These are phyloP conservation scores for Conops quadrifasciatus DNA, from an alignment of 2,888 invertebrate genomes.

Conservation along the genomic window DNA sequence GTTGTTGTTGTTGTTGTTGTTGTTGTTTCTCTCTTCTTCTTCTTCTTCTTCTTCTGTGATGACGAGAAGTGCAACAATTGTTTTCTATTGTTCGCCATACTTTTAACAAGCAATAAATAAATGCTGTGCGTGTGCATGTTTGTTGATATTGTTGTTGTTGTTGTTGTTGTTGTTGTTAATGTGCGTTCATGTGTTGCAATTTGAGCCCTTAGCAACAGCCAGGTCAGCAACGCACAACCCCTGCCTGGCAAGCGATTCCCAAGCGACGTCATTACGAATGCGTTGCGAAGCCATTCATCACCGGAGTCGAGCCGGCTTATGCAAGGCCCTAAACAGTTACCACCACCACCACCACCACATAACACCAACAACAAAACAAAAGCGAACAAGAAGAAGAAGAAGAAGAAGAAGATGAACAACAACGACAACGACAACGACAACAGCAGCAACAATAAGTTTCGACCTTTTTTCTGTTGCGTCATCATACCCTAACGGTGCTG, in stretches of 20 bases:
- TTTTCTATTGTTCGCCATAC: not conserved
- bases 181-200: not conserved
- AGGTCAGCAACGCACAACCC: not conserved
- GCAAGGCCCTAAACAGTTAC: not conserved
- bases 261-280: slow-evolving; percentile 13
- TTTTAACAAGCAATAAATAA: slow-evolving; percentile 8
- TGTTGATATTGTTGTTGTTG: too few relatives aligned
- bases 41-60: not conserved
- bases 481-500: too few relatives aligned
- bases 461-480: not conserved
- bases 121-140: not conserved
- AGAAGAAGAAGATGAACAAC: not conserved
- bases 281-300: slow-evolving; percentile 16
- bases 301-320: too few relatives aligned
- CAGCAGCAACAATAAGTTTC: not conserved
- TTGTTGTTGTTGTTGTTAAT: not conserved
- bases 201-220: slow-evolving; percentile 12
- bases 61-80: not conserved
- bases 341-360: not conserved
- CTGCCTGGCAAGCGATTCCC: not conserved
- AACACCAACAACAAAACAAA: too few relatives aligned
- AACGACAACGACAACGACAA: slow-evolving; percentile 1
- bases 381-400: not conserved
- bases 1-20: not conserved
- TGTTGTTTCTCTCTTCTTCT: not conserved